Conservation (phyloP, 1,140 invertebrate genomes). For the Centruroides sculpturatus region DNA sequence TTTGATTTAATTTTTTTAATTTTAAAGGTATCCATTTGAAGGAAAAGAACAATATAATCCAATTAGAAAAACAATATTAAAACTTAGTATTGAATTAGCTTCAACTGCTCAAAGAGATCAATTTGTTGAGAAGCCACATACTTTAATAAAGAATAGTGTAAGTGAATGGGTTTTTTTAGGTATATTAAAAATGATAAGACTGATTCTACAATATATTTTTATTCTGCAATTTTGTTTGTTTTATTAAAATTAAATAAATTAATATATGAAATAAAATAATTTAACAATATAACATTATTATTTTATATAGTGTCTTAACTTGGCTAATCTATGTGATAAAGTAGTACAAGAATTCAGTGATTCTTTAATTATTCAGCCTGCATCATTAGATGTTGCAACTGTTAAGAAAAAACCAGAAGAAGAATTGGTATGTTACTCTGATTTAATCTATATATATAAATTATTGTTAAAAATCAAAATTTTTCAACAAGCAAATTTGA, state of each 20-base stretch:
- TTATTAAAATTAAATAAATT: too few relatives aligned
- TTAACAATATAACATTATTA: not conserved
- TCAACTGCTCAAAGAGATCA: constrained; percentile 71
- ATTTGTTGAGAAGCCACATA: constrained; percentile 63
- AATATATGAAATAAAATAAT: too few relatives aligned
- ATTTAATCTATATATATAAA: too few relatives aligned
- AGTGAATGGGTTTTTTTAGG: not conserved
- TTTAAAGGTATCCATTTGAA: constrained; percentile 42
- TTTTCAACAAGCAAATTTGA: too few relatives aligned
- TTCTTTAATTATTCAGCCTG: constrained; percentile 74
- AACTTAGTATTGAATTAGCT: constrained; percentile 66
- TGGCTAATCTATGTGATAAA: constrained; percentile 64
- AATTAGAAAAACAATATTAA: constrained; percentile 51
- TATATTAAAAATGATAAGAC: too few relatives aligned
- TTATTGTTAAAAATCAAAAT: too few relatives aligned
- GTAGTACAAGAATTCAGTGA: constrained; percentile 75
- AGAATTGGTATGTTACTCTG: constrained; percentile 6
- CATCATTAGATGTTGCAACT: constrained; percentile 69
- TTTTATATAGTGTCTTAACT: constrained; percentile 38
- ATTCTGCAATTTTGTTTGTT: too few relatives aligned
- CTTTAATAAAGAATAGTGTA: constrained; percentile 33
- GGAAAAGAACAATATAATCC: constrained; percentile 49
- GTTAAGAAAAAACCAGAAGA: constrained; percentile 49
- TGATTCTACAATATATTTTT: too few relatives aligned
- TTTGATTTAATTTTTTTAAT: not conserved